A percentile compares a stretch with the other conserved stretches of the same genome.
Evolutionary conservation across 2,113 vertebrate genomes (phyloP).

Genomic region (Thinocorus orbignyianus): DNA sequence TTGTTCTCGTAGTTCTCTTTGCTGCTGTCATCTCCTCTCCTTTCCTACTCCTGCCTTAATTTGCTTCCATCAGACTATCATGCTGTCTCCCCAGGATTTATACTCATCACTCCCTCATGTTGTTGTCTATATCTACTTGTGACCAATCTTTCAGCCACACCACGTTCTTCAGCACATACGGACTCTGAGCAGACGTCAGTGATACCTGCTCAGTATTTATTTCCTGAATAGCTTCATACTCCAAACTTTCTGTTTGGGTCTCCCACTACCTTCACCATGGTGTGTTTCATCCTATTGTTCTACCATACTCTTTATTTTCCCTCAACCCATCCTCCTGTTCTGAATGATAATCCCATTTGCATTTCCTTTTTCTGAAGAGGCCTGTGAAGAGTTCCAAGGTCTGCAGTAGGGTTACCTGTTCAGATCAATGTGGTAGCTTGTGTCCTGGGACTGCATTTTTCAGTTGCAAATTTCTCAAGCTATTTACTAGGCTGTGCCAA

Average conservation of each 20-base stretch:
- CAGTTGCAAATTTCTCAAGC: not conserved
- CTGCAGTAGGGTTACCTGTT: not conserved
- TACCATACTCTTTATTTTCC: not conserved
- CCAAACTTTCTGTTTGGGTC: not conserved
- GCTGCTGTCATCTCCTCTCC: not conserved
- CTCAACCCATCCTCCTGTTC: not conserved
- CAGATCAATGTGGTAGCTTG: not conserved
- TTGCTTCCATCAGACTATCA: not conserved
- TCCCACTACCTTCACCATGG: not conserved
- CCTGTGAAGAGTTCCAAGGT: not conserved
- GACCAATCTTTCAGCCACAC: not conserved
- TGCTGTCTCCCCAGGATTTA: not conserved
- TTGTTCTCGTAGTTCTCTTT: not conserved
- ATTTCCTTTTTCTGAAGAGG: not conserved
- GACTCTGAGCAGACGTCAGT: not conserved
- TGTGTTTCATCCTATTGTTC: not conserved
- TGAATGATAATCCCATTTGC: not conserved
- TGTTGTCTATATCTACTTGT: not conserved
- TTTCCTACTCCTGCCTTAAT: not conserved
- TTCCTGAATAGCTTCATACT: not conserved
- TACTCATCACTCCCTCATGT: rapidly evolving
- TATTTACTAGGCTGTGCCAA: not conserved
- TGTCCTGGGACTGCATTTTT: not conserved
- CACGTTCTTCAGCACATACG: not conserved
- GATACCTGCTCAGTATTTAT: not conserved